phyloP scores from a whole-genome alignment of 2,797 vertebrate genomes.

The Sibirionetta formosa region DNA sequence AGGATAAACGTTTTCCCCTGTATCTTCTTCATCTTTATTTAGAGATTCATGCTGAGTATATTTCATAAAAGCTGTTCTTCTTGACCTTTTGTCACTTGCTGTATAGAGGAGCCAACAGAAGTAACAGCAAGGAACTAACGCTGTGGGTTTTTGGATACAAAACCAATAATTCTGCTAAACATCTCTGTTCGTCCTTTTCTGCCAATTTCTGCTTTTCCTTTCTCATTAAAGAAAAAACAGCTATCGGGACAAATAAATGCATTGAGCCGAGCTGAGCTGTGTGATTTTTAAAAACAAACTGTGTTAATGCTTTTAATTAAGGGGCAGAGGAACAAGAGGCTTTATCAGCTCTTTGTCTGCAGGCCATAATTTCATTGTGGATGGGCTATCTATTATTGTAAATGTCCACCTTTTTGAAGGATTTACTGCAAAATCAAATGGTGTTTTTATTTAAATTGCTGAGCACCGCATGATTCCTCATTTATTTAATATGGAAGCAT shows the following conservation, averaged over 20 bases:
- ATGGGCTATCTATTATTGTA: slow-evolving; percentile 53
- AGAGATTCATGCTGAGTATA: slow-evolving; percentile 55
- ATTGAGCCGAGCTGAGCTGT: not conserved
- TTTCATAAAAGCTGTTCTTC: slow-evolving; percentile 59
- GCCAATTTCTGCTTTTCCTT: slow-evolving; percentile 30
- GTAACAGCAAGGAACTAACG: not conserved
- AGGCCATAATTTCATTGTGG: slow-evolving; percentile 41
- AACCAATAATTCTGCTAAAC: not conserved
- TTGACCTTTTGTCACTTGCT: slow-evolving; percentile 55
- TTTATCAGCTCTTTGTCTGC: slow-evolving; percentile 65
- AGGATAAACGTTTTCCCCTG: slow-evolving; percentile 45
- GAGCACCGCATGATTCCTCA: not conserved
- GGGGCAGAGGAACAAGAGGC: slow-evolving; percentile 55
- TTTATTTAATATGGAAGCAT: slow-evolving; percentile 30
- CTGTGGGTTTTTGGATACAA: not conserved
- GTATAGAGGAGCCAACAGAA: slow-evolving; percentile 33
- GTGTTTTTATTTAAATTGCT: slow-evolving; percentile 42
- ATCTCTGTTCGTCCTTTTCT: slow-evolving; percentile 2
- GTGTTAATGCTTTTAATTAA: slow-evolving; percentile 71
- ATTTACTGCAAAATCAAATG: slow-evolving; percentile 60
- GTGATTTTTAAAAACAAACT: slow-evolving; percentile 62
- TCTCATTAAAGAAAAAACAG: slow-evolving; percentile 26
- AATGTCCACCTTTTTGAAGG: slow-evolving; percentile 50
- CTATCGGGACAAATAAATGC: slow-evolving; percentile 26
- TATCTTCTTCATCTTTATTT: slow-evolving; percentile 68